A percentile compares a stretch with the other conserved stretches of the same genome.
Evolutionary conservation across 30 jellyfish, hydroid and myxozoan genomes (phyloP).

Genomic region (Aurelia aurita complex sp. Pacific): DNA sequence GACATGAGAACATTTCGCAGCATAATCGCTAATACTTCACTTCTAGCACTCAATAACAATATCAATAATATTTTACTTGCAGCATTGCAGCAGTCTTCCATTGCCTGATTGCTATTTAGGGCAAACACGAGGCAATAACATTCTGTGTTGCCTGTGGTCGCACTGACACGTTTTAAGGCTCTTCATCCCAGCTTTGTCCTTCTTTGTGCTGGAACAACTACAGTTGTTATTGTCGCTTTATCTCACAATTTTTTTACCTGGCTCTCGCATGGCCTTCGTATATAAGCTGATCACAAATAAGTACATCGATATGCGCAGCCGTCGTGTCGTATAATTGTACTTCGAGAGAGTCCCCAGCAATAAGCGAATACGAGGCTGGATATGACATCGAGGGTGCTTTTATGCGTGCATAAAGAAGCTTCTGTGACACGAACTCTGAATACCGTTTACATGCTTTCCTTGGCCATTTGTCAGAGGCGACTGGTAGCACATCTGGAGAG

Average conservation of each 20-base stretch:
- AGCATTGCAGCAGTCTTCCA: too few species aligned
- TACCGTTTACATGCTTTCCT: slow-evolving; percentile 10
- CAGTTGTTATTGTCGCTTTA: too few species aligned
- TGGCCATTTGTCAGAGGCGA: slow-evolving; percentile 27
- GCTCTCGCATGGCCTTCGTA: background rate
- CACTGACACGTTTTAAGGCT: too few species aligned
- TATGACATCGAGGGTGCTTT: slow-evolving; percentile 5
- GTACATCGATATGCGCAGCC: background rate
- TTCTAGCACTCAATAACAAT: too few species aligned
- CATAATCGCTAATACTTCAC: too few species aligned
- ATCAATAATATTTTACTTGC: too few species aligned
- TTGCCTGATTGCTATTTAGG: too few species aligned
- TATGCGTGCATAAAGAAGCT: slow-evolving; percentile 22
- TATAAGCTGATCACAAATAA: slow-evolving; percentile 8
- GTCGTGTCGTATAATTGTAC: slow-evolving; percentile 19
- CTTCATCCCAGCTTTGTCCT: too few species aligned
- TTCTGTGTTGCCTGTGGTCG: too few species aligned
- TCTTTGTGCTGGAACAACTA: too few species aligned
- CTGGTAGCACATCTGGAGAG: slow-evolving; percentile 14
- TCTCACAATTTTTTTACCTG: background rate
- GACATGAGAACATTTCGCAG: too few species aligned
- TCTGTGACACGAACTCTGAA: background rate
- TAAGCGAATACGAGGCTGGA: slow-evolving; percentile 25
- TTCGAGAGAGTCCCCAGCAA: background rate
- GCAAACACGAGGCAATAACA: too few species aligned